Conservation (phyloP, 2,113 vertebrate species). For the Tonatia bakeri region DNA sequence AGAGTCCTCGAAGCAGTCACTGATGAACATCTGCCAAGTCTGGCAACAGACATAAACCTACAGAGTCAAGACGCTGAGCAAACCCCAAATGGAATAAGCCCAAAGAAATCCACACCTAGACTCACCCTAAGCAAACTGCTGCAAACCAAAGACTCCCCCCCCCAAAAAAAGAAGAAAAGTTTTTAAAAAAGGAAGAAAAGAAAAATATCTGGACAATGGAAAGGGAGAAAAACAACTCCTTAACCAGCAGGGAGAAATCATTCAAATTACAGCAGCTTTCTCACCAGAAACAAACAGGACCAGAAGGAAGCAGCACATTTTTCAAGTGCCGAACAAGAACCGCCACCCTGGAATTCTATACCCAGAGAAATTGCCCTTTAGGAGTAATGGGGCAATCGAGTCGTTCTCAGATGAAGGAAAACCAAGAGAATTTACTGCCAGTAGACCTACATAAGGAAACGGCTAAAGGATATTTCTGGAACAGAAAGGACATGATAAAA, state of each 20-base stretch:
- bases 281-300: neutral
- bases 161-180: neutral
- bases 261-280: neutral
- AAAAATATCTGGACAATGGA: neutral
- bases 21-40: neutral
- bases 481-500: neutral
- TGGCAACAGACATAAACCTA: neutral
- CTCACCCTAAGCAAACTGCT: neutral
- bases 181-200: too few relatives aligned
- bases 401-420: neutral
- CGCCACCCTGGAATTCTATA: neutral
- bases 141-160: neutral
- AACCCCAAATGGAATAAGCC: neutral
- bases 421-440: neutral
- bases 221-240: neutral
- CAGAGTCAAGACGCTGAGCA: neutral
- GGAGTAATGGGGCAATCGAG: neutral
- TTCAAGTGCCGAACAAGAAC: neutral
- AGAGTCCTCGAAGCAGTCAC: neutral
- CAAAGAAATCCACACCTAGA: neutral
- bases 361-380: neutral
- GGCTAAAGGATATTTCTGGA: neutral
- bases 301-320: neutral
- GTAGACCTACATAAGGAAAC: neutral
- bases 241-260: neutral